Conservation (phyloP, 2,797 vertebrate species). For the Acanthurus lineatus region DNA sequence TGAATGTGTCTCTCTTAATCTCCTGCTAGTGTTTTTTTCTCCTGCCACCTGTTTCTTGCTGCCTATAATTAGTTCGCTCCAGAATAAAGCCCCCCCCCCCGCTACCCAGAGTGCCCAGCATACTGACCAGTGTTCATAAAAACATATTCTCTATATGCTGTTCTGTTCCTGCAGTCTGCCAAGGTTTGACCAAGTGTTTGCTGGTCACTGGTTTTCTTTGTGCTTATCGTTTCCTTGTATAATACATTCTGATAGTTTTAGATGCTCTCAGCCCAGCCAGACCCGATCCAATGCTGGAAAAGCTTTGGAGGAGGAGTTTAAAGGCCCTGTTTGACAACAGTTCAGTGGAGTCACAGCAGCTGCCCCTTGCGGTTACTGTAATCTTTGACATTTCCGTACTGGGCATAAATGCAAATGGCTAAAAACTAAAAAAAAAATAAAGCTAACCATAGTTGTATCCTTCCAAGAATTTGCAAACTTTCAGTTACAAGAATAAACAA, state of each 20-base stretch:
- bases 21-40: conserved; percentile 37
- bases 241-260: background rate
- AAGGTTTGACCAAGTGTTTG: background rate
- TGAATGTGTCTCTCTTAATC: background rate
- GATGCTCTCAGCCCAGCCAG: background rate
- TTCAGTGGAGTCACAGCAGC: background rate
- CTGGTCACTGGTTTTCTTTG: background rate
- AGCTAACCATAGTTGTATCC: background rate
- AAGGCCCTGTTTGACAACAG: background rate
- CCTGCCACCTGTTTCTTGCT: conserved; percentile 62
- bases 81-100: conserved; percentile 22
- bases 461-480: background rate
- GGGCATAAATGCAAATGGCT: background rate
- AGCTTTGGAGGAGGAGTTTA: background rate
- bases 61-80: conserved; percentile 69
- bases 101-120: conserved; percentile 1
- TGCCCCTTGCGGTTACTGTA: background rate
- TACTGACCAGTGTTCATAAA: background rate
- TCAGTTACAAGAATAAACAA: too few species aligned
- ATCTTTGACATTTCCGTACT: background rate
- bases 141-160: background rate
- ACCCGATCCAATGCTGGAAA: background rate
- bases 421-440: background rate
- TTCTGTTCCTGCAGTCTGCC: background rate
- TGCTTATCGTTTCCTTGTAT: background rate